Percentiles rank a stretch among this genome's conserved stretches.
These are phyloP conservation scores for Upupa epops DNA, from an alignment of 2,113 vertebrate genomes.

Conservation along the genomic window DNA sequence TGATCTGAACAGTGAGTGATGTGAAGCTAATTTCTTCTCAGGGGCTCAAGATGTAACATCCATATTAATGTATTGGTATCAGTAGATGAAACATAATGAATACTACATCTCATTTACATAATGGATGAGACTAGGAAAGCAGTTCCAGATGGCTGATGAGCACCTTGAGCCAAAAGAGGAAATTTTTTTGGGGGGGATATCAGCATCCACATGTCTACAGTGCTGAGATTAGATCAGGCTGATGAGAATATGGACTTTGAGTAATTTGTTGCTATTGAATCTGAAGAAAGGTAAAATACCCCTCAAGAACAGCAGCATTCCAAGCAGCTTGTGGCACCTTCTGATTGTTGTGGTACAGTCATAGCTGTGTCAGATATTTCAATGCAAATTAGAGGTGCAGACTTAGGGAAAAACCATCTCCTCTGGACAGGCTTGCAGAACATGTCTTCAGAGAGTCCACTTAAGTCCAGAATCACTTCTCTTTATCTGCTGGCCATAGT, in stretches of 20 bases:
- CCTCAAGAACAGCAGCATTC: not conserved
- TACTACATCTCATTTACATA: constrained; percentile 73
- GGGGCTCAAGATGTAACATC: constrained; percentile 40
- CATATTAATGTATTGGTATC: constrained; percentile 65
- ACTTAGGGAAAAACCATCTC: not conserved
- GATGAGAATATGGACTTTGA: not conserved
- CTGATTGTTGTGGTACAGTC: not conserved
- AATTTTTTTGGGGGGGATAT: not conserved
- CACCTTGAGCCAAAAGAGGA: constrained; percentile 69
- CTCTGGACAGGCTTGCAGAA: not conserved
- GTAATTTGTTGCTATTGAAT: not conserved
- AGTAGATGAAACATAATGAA: constrained; percentile 70
- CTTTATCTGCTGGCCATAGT: too few relatives aligned
- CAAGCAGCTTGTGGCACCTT: not conserved
- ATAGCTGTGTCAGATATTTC: not conserved
- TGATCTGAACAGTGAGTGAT: constrained; percentile 60
- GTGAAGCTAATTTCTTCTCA: constrained; percentile 54
- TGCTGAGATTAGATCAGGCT: not conserved
- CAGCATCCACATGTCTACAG: not conserved
- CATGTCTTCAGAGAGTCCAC: not conserved
- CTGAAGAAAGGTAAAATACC: not conserved
- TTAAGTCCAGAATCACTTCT: too few relatives aligned
- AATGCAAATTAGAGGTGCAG: not conserved
- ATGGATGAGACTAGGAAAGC: constrained; percentile 58
- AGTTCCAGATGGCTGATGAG: constrained; percentile 73